These are phyloP conservation scores for Merodon equestris DNA, from an alignment of 2,888 invertebrate genomes.

Conservation along the genomic window DNA sequence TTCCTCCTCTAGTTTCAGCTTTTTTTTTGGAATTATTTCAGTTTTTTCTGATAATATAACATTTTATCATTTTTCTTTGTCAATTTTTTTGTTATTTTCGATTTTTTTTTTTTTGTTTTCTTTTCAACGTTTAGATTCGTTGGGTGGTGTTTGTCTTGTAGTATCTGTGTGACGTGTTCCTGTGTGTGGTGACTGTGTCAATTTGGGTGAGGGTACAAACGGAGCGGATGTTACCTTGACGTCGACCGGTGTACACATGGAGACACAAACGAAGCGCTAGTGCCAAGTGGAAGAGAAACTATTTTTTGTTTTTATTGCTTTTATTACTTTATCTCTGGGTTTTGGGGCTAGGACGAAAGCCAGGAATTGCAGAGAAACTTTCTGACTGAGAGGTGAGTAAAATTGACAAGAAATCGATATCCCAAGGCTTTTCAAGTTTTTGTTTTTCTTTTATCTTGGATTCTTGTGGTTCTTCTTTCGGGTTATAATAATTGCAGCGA, in stretches of 20 bases:
- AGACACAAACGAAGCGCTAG: constrained; percentile 16
- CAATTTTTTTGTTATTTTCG: constrained; percentile 41
- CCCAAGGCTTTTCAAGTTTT: no score
- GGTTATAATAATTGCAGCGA: no score
- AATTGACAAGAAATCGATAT: constrained; percentile 58
- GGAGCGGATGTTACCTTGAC: no score
- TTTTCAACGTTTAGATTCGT: constrained; percentile 56
- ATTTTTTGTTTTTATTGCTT: constrained; percentile 6
- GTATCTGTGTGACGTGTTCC: neutral
- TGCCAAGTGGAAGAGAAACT: constrained; percentile 41
- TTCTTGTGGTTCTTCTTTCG: no score
- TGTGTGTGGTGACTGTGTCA: constrained; percentile 3
- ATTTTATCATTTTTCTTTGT: constrained; percentile 67
- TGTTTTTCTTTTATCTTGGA: no score
- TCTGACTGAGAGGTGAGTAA: constrained; percentile 60
- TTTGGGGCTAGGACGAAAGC: neutral
- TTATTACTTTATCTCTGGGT: no score
- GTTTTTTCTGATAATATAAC: constrained; percentile 64
- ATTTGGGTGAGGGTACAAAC: neutral
- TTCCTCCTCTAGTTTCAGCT: neutral
- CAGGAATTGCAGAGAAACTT: constrained; percentile 41
- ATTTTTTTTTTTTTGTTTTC: no score
- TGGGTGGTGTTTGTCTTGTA: constrained; percentile 29
- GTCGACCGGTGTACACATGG: constrained; percentile 12
- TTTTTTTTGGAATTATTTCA: no score